Percentiles rank a stretch among this genome's conserved stretches.
These are phyloP conservation scores for Ptychadena robeensis DNA, from an alignment of 2,797 vertebrate genomes.

Conservation along the genomic window DNA sequence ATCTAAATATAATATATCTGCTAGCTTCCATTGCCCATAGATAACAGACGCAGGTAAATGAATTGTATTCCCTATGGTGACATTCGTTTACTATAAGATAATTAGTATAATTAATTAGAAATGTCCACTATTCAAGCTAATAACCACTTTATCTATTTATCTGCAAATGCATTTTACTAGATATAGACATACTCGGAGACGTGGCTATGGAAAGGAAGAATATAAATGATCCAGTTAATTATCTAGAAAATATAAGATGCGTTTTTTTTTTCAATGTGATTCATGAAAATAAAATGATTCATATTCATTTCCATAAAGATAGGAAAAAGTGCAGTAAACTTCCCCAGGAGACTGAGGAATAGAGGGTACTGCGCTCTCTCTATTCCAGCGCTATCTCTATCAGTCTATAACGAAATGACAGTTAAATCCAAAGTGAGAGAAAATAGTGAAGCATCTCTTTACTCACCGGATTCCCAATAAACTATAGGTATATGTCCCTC, in stretches of 20 bases:
- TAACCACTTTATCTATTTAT: conserved; percentile 39
- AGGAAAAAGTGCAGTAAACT: background rate
- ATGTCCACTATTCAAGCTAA: conserved; percentile 30
- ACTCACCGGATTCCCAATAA: background rate
- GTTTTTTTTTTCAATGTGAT: conserved; percentile 10
- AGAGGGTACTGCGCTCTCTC: background rate
- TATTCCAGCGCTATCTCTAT: background rate
- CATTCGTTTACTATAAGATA: conserved; percentile 16
- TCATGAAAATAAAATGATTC: background rate
- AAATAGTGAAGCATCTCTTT: background rate
- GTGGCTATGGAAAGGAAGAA: background rate
- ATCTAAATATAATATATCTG: too few species aligned
- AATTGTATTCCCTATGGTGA: conserved; percentile 12
- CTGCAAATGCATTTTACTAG: conserved; percentile 54
- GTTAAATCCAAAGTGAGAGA: background rate
- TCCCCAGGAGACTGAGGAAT: background rate
- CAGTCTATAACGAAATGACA: background rate
- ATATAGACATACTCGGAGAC: conserved; percentile 29
- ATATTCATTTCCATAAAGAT: too few species aligned
- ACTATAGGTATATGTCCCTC: background rate
- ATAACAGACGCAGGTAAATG: background rate
- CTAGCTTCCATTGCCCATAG: background rate
- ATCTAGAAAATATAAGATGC: background rate
- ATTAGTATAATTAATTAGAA: conserved; percentile 58
- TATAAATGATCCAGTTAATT: conserved; percentile 42